Conservation (phyloP, 2,888 invertebrate genomes). For the Eremobia ochroleuca region DNA sequence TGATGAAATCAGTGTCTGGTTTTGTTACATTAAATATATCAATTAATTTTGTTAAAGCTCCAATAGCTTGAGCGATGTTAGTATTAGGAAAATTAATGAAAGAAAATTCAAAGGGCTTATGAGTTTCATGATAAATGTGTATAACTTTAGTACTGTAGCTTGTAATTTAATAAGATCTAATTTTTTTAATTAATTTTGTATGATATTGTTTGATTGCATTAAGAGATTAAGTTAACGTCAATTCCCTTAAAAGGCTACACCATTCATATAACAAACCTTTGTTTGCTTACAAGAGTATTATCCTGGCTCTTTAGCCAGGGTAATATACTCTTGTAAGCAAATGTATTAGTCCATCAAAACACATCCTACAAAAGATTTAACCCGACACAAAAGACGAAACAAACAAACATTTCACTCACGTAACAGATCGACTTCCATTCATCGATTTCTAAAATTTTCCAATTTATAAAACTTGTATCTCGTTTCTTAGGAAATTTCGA, state of each 20-base stretch:
- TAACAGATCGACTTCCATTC: conserved; percentile 57
- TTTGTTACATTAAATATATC: conserved; percentile 64
- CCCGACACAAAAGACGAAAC: conserved; percentile 29
- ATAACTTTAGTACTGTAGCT: background rate
- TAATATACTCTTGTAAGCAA: background rate
- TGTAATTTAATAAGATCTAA: background rate
- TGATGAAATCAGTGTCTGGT: conserved; percentile 59
- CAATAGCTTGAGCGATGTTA: conserved; percentile 57
- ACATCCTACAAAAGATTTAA: conserved; percentile 16
- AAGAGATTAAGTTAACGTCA: background rate
- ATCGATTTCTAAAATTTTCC: conserved; percentile 64
- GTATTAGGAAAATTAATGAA: conserved; percentile 51
- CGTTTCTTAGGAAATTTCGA: conserved; percentile 93
- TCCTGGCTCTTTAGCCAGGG: no score
- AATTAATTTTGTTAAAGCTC: conserved; percentile 67
- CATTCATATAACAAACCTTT: background rate
- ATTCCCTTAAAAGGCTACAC: background rate
- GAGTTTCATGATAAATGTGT: background rate
- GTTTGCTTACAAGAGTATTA: no score
- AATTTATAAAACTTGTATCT: conserved; percentile 63
- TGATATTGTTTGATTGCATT: background rate
- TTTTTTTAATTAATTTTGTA: background rate
- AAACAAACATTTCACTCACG: conserved; percentile 64
- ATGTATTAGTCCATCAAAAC: background rate
- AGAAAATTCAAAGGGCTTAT: conserved; percentile 25